A percentile compares a stretch with the other conserved stretches of the same genome.
phyloP scores from a whole-genome alignment of 1,140 invertebrate genomes.

The Laupala kohalensis region DNA sequence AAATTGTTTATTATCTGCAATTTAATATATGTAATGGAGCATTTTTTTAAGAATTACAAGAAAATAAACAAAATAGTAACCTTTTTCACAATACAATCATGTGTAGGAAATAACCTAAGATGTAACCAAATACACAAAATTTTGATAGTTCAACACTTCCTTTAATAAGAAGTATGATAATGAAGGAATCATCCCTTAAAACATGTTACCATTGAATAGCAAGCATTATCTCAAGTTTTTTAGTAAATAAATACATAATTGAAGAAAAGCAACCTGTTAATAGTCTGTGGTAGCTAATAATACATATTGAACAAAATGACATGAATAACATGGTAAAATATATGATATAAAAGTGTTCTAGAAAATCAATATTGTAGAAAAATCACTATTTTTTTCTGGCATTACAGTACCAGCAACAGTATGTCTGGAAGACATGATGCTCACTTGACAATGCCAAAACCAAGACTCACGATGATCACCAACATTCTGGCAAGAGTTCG shows the following conservation, averaged over 20 bases:
- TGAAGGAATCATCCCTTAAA: neutral
- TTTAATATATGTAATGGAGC: too few species aligned
- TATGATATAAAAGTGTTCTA: neutral
- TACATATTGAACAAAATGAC: too few species aligned
- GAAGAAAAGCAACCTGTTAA: too few species aligned
- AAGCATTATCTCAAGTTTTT: neutral
- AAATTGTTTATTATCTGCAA: too few species aligned
- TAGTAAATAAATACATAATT: neutral
- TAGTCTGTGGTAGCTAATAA: too few species aligned
- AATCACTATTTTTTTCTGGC: neutral
- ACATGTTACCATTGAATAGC: neutral
- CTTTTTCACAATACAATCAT: neutral
- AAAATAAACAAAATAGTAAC: neutral
- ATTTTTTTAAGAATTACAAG: too few species aligned
- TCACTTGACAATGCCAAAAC: slow-evolving; percentile 91
- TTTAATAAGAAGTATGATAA: neutral
- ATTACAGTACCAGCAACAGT: neutral
- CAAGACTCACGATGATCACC: slow-evolving; percentile 84
- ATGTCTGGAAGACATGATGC: slow-evolving; percentile 24
- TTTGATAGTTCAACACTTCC: neutral
- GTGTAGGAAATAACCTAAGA: neutral
- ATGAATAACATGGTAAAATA: too few species aligned
- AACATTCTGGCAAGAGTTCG: slow-evolving; percentile 80
- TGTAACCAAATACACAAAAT: neutral
- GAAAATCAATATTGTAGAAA: neutral